These are phyloP conservation scores for Rhagium mordax DNA, from an alignment of 2,888 invertebrate genomes.

Conservation along the genomic window DNA sequence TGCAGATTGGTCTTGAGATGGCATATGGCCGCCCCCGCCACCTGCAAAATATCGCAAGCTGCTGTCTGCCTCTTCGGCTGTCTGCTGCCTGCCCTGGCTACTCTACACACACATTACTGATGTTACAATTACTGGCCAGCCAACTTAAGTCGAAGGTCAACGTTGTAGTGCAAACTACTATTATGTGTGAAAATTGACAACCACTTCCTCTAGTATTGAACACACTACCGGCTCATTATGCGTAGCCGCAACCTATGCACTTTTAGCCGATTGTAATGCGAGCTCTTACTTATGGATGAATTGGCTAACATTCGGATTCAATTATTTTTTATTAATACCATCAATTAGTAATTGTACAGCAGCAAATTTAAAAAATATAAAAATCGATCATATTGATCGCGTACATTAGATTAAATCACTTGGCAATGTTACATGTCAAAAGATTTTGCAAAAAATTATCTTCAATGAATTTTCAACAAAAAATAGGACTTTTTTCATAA, in stretches of 20 bases:
- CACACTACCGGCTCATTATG: slow-evolving; percentile 24
- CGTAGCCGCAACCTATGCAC: slow-evolving; percentile 44
- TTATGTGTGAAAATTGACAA: slow-evolving; percentile 52
- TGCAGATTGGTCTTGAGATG: slow-evolving; percentile 62
- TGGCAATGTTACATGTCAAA: too few species aligned
- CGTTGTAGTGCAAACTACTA: slow-evolving; percentile 41
- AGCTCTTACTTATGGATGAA: not conserved
- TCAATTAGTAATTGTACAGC: too few species aligned
- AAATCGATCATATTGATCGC: too few species aligned
- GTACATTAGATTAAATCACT: too few species aligned
- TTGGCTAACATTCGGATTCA: not conserved
- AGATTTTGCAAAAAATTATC: too few species aligned
- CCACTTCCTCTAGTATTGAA: slow-evolving; percentile 48
- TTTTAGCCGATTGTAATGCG: slow-evolving; percentile 46
- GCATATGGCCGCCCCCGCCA: slow-evolving; percentile 61
- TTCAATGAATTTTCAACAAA: too few species aligned
- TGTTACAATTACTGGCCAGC: slow-evolving; percentile 30
- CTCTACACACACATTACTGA: slow-evolving; percentile 25
- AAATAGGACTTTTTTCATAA: too few species aligned
- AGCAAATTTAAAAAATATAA: not conserved
- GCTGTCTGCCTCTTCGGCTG: slow-evolving; percentile 42
- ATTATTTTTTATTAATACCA: not conserved
- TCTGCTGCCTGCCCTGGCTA: slow-evolving; percentile 24
- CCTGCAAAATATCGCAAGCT: slow-evolving; percentile 34
- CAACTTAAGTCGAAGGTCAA: slow-evolving; percentile 44